phyloP scores from a whole-genome alignment of 2,888 invertebrate genomes.

The Caenorhabditis plicata region DNA sequence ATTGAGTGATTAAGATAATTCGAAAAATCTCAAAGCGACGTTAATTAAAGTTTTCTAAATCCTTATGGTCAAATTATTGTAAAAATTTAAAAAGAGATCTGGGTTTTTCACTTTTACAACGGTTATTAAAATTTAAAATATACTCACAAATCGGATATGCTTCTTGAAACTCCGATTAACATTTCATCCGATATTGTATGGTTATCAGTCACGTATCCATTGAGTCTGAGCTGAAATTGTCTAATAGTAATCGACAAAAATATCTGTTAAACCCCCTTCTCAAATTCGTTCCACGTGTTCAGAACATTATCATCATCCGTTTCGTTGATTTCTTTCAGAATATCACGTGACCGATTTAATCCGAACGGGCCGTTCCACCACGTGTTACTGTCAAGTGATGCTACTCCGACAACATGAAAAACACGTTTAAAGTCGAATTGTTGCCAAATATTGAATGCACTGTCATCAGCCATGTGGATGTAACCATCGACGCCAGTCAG shows the following conservation, averaged over 20 bases:
- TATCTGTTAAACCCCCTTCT: not conserved
- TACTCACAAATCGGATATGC: slow-evolving; percentile 17
- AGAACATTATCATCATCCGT: not conserved
- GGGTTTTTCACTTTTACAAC: not conserved
- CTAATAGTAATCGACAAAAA: not conserved
- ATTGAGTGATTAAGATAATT: too few species aligned
- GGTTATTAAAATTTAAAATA: not conserved
- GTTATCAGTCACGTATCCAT: slow-evolving; percentile 3
- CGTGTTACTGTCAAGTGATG: not conserved
- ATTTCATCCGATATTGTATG: slow-evolving; percentile 5
- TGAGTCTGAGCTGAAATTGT: not conserved
- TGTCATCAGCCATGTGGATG: slow-evolving; percentile 21
- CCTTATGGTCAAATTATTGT: too few species aligned
- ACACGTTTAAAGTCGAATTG: slow-evolving; percentile 13
- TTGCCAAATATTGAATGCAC: slow-evolving; percentile 28
- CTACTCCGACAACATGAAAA: slow-evolving; percentile 1
- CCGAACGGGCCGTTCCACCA: not conserved
- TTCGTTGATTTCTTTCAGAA: not conserved
- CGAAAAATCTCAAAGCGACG: too few species aligned
- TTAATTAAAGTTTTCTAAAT: too few species aligned
- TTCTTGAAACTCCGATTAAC: not conserved
- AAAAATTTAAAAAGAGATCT: not conserved
- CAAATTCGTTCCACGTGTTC: slow-evolving; percentile 4
- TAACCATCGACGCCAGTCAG: slow-evolving; percentile 20
- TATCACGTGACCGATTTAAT: not conserved